Evolutionary conservation across 2,797 vertebrate genomes (phyloP).

Genomic region (Mareca penelope): DNA sequence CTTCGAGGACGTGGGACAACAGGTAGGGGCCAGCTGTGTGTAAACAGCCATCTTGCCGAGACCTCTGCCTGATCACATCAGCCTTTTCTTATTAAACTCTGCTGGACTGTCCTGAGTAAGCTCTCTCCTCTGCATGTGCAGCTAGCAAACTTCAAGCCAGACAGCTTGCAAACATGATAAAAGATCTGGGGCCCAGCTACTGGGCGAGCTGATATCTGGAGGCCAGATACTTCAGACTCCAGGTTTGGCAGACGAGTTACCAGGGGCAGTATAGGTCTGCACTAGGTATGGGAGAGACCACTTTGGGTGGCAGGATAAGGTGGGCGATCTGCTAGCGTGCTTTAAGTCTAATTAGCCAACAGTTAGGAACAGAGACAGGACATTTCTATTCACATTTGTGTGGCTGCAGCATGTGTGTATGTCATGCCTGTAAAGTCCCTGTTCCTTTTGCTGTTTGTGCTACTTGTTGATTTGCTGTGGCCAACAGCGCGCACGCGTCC

Average conservation of each 20-base stretch:
- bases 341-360: background rate
- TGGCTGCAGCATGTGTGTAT: background rate
- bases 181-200: too few relatives aligned
- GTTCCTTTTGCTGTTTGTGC: background rate
- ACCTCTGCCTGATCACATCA: background rate
- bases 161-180: fast-evolving
- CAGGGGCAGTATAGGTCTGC: fast-evolving
- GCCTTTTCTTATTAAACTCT: background rate
- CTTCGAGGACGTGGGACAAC: fast-evolving
- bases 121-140: background rate
- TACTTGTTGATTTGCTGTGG: background rate
- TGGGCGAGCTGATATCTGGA: too few relatives aligned
- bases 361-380: background rate
- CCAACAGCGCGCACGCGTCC: background rate
- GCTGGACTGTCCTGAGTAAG: fast-evolving
- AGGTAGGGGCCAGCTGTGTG: too few relatives aligned
- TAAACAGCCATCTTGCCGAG: background rate
- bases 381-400: background rate
- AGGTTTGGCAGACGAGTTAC: too few relatives aligned
- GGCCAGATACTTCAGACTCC: too few relatives aligned
- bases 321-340: background rate
- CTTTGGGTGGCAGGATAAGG: fast-evolving
- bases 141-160: background rate
- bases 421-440: background rate
- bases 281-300: fast-evolving